phyloP scores from a whole-genome alignment of 2,797 vertebrate genomes.

The Sylvilagus floridanus region DNA sequence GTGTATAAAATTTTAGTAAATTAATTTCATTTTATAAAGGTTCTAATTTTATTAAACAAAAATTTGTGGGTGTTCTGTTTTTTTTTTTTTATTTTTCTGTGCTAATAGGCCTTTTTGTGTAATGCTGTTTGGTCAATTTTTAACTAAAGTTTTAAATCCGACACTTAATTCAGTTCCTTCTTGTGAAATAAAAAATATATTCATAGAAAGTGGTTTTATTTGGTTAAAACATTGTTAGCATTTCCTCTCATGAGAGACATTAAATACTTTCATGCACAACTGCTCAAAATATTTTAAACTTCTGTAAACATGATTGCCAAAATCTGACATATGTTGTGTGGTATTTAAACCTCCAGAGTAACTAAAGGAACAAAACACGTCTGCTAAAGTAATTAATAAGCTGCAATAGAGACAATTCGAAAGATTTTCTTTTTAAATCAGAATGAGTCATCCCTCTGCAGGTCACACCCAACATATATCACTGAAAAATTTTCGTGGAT shows the following conservation, averaged over 20 bases:
- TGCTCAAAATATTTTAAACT: constrained; percentile 89
- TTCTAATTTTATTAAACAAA: background rate
- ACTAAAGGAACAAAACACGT: constrained; percentile 86
- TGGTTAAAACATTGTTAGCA: constrained; percentile 86
- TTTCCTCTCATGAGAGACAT: constrained; percentile 90
- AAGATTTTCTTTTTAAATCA: constrained; percentile 83
- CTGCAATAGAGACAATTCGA: constrained; percentile 84
- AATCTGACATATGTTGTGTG: constrained; percentile 87
- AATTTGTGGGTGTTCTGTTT: background rate
- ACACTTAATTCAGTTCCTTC: constrained; percentile 83
- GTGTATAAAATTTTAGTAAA: background rate
- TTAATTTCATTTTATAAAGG: background rate
- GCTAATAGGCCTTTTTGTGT: constrained; percentile 70
- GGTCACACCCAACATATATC: constrained; percentile 83
- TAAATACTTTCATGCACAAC: constrained; percentile 90
- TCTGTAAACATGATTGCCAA: constrained; percentile 88
- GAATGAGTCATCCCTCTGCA: constrained; percentile 85
- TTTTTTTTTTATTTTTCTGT: constrained; percentile 38
- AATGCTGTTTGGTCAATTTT: constrained; percentile 55
- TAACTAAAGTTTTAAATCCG: constrained; percentile 82
- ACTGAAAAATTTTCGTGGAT: constrained; percentile 77
- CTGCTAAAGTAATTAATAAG: constrained; percentile 89
- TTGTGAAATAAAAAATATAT: constrained; percentile 87
- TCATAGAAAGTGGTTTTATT: constrained; percentile 85
- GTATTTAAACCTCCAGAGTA: constrained; percentile 86